Conservation (phyloP, 1,140 invertebrate species). For the Drosophila rufa region DNA sequence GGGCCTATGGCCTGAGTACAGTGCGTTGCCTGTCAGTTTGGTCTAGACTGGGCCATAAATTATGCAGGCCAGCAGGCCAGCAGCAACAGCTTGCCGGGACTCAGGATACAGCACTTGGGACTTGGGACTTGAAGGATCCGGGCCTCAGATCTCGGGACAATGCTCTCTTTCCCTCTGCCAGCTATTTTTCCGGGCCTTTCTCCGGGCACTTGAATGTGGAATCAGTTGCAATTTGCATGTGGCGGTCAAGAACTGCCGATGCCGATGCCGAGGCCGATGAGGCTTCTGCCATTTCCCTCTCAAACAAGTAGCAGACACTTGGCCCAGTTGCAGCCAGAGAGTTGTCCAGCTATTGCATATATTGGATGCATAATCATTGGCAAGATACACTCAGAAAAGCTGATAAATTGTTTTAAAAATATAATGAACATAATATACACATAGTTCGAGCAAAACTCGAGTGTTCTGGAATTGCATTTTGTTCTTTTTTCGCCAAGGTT, state of each 20-base stretch:
- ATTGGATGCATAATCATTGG: slow-evolving; percentile 45
- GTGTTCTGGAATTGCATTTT: too few relatives aligned
- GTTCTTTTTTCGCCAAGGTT: too few relatives aligned
- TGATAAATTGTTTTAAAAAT: not conserved
- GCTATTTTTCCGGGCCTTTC: slow-evolving; percentile 42
- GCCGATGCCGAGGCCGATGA: slow-evolving; percentile 2
- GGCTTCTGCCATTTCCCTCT: not conserved
- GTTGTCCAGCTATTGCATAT: slow-evolving; percentile 40
- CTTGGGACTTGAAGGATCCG: not conserved
- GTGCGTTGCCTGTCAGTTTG: slow-evolving; percentile 54
- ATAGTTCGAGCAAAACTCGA: too few relatives aligned
- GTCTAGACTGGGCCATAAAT: slow-evolving; percentile 75
- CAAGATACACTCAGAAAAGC: not conserved
- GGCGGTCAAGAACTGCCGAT: slow-evolving; percentile 45
- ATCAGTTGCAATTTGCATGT: slow-evolving; percentile 80
- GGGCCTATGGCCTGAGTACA: not conserved
- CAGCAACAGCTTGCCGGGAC: slow-evolving; percentile 59
- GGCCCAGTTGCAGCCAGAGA: slow-evolving; percentile 60
- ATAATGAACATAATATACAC: too few relatives aligned
- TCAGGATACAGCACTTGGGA: not conserved
- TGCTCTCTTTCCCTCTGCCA: slow-evolving; percentile 35
- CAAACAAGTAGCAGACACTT: slow-evolving; percentile 52
- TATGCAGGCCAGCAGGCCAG: slow-evolving; percentile 43
- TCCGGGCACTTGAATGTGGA: slow-evolving; percentile 64
- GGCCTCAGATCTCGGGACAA: slow-evolving; percentile 16